A percentile compares a stretch with the other conserved stretches of the same genome.
Conservation (phyloP, 1,140 invertebrate species). For the Panulirus ornatus region DNA sequence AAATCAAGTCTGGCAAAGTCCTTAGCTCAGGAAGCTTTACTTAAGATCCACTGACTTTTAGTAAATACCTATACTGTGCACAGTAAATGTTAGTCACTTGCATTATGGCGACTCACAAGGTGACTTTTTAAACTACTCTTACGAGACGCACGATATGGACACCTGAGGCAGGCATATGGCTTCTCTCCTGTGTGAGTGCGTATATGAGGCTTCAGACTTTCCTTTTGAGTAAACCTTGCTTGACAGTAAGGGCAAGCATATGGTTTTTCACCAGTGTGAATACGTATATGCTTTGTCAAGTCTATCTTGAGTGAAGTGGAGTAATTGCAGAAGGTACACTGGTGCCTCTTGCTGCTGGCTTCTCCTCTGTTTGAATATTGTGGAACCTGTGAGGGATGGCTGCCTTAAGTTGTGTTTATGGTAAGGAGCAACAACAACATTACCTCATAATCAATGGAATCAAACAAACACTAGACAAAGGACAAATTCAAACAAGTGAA, state of each 20-base stretch:
- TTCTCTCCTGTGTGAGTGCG: not conserved
- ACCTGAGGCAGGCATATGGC: not conserved
- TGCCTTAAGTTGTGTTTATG: not conserved
- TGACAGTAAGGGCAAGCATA: not conserved
- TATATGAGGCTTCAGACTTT: conserved; percentile 10
- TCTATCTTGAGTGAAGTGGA: conserved; percentile 7
- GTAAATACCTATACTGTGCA: not conserved
- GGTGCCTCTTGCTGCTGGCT: conserved; percentile 12
- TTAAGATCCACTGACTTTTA: too few species aligned
- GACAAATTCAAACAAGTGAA: not conserved
- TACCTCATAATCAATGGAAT: not conserved
- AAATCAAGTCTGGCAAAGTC: too few species aligned
- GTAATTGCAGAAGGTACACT: conserved; percentile 22
- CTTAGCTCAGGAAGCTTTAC: too few species aligned
- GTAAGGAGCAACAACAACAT: not conserved
- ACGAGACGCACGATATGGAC: not conserved
- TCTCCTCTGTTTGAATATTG: conserved; percentile 5
- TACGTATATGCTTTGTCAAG: conserved; percentile 1
- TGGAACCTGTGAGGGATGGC: conserved; percentile 12
- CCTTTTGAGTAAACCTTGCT: conserved; percentile 5
- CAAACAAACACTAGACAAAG: not conserved
- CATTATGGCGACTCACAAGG: not conserved
- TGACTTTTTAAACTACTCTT: conserved; percentile 8
- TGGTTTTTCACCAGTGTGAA: conserved; percentile 15
- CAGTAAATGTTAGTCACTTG: not conserved